These are phyloP conservation scores for Drosophila mayaguana DNA, from an alignment of 2,888 invertebrate species.

Conservation along the genomic window DNA sequence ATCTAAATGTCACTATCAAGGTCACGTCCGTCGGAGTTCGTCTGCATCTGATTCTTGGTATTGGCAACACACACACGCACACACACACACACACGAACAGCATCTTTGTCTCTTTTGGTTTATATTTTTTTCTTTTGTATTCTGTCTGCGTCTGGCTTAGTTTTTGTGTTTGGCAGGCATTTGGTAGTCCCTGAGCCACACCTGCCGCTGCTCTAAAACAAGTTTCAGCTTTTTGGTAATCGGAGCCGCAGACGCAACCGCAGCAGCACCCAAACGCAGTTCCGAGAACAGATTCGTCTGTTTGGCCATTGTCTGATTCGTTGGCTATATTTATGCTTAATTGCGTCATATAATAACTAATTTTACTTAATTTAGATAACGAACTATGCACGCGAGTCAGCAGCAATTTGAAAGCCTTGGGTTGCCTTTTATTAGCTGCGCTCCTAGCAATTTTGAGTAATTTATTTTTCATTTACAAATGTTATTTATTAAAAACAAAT, in stretches of 20 bases:
- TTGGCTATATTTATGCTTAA: slow-evolving; percentile 61
- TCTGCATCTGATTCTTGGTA: slow-evolving; percentile 66
- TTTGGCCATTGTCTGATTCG: slow-evolving; percentile 42
- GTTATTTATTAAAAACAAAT: neutral
- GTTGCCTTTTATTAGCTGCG: neutral
- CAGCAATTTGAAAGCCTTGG: slow-evolving; percentile 7
- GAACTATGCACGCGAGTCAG: slow-evolving; percentile 21
- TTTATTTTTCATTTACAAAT: slow-evolving; percentile 7
- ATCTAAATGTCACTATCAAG: slow-evolving; percentile 75
- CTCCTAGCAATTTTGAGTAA: slow-evolving; percentile 5
- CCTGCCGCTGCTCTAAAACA: slow-evolving; percentile 59
- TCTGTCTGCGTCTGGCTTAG: slow-evolving; percentile 39
- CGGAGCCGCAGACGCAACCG: slow-evolving; percentile 31
- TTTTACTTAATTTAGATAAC: slow-evolving; percentile 62
- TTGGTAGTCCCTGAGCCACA: slow-evolving; percentile 40
- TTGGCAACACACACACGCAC: slow-evolving; percentile 22
- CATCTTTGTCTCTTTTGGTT: slow-evolving; percentile 24
- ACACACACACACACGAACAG: slow-evolving; percentile 18
- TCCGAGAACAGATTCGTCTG: slow-evolving; percentile 60
- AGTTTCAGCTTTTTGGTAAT: slow-evolving; percentile 62
- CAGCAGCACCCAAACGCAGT: slow-evolving; percentile 31
- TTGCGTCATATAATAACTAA: slow-evolving; percentile 67
- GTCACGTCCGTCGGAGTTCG: slow-evolving; percentile 56
- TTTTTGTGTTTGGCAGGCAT: slow-evolving; percentile 34
- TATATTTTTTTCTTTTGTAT: neutral